These are phyloP conservation scores for Chlorodrepanis virens DNA, from an alignment of 2,113 vertebrate genomes.

Conservation along the genomic window DNA sequence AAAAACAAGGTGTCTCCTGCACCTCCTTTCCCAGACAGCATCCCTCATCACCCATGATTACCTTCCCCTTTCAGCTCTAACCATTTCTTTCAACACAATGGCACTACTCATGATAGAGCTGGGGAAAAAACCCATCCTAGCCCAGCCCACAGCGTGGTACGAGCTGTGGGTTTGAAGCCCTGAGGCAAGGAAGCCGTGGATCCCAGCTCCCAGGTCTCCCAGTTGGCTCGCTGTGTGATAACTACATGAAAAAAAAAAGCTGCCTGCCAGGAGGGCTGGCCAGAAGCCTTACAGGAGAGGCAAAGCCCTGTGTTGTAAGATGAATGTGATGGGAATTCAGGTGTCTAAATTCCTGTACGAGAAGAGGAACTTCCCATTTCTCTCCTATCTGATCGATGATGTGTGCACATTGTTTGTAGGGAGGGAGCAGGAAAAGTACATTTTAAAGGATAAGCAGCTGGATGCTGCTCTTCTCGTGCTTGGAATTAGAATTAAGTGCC, in stretches of 20 bases:
- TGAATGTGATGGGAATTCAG: not conserved
- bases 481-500: not conserved
- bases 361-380: not conserved
- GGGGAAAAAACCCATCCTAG: not conserved
- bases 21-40: constrained; percentile 49
- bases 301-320: not conserved
- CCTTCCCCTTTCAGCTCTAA: not conserved
- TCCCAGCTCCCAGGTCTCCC: not conserved
- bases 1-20: constrained; percentile 48
- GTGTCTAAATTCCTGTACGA: not conserved
- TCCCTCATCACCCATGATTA: constrained; percentile 51
- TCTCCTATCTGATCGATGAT: not conserved
- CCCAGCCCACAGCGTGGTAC: not conserved
- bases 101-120: not conserved
- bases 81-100: constrained; percentile 14
- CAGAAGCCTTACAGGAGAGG: not conserved
- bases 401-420: not conserved
- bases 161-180: not conserved
- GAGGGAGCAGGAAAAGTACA: not conserved
- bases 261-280: not conserved
- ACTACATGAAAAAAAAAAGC: not conserved
- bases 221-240: not conserved
- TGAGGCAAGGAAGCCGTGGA: not conserved
- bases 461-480: not conserved
- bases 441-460: not conserved